Base-by-base conservation (phyloP, 2,113 vertebrate genomes). In the Engystomops pustulosus region DNA sequence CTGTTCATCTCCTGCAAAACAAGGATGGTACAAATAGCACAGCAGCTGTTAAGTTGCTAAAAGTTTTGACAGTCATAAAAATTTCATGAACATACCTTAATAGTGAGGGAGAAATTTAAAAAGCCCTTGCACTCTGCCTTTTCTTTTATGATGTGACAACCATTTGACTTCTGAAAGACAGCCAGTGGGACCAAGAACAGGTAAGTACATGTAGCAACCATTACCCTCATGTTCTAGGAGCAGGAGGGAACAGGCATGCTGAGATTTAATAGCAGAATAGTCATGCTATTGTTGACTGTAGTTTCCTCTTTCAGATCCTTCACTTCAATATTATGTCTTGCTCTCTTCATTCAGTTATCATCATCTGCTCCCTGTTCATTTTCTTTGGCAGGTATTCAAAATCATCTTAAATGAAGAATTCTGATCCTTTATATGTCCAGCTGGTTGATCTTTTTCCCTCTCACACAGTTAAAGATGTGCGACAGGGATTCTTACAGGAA, bases 341-440 rank as follows among this genome's bases (percentile, higher is more conserved):
- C 49, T 10, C 36, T 45, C 7, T 78, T 67, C 58, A 76, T 76
- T 67, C 32, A 68, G 8, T 69, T 32, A 36, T 53, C 18, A 12
- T 32, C 23, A 70, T 25, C 55, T 51, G 30, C 68, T 49, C 41
- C 9, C 30, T 27, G 7, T 70, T 36, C 41, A 55, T 65, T 23
- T 41, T 47, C 77, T 36, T 55, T 75, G 44, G 14, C 79, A 74
- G 53, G 55, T 85, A 17, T 34, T 53, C 30, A 88, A 89, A 87
- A 69, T 30, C 67, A 74, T 81, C 83, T 17, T 4, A 0, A 0
- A 0, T 4, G 25, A 32, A 65, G 45, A 58, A 76, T 70, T 23
- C 18, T 17, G 41, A 17, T 83, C 86, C 83, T 62, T 65, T 69
- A 3, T 47, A 62, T 38, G 20, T 41, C 53, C 36, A 38, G 51